Evolutionary conservation across 1,140 invertebrate genomes (phyloP).

Genomic region (honey bee (Apis mellifera)): Amel_HAv3.1 CM009941.2:1151501-1152000

Average conservation of each 20-base stretch:
- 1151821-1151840: not conserved
- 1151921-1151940: too few relatives aligned
- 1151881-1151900: too few relatives aligned
- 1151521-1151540: not conserved
- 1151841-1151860: not conserved
- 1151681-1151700: not conserved
- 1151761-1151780: not conserved
- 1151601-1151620: not conserved
- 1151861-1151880: too few relatives aligned
- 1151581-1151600: constrained; percentile 1
- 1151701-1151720: not conserved
- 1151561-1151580: constrained; percentile 11
- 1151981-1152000: too few relatives aligned
- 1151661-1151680: constrained; percentile 4
- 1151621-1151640: not conserved
- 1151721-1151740: not conserved
- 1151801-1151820: not conserved
- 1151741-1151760: not conserved
- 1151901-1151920: too few relatives aligned
- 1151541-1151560: not conserved
- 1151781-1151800: constrained; percentile 3
- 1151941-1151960: too few relatives aligned
- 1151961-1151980: too few relatives aligned
- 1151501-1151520: not conserved
- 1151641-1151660: not conserved